phyloP scores from a whole-genome alignment of 2,113 vertebrate genomes.

The Melanerpes formicivorus region DNA sequence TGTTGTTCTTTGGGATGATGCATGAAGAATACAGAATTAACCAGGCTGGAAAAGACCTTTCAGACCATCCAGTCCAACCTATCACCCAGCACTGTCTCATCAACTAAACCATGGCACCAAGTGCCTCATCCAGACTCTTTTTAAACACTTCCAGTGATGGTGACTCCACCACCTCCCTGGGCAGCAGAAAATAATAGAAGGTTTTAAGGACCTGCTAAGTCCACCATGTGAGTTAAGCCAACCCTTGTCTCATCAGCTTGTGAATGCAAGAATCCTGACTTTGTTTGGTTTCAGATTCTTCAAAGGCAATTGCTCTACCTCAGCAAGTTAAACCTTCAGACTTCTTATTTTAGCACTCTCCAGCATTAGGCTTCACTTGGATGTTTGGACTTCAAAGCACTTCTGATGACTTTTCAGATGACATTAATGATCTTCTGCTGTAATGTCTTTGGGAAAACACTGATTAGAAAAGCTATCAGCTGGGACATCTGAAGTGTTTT shows the following conservation, averaged over 20 bases:
- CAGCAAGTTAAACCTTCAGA: not conserved
- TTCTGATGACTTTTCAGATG: not conserved
- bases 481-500: not conserved
- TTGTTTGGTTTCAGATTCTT: not conserved
- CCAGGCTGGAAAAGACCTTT: too few relatives aligned
- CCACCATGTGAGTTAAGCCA: not conserved
- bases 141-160: too few relatives aligned
- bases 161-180: too few relatives aligned
- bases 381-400: not conserved
- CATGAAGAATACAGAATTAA: not conserved
- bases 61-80: too few relatives aligned
- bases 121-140: too few relatives aligned
- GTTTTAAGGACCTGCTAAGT: not conserved
- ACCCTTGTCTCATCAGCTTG: not conserved
- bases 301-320: not conserved
- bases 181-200: not conserved
- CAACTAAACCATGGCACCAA: too few relatives aligned
- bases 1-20: not conserved
- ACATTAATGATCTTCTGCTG: not conserved
- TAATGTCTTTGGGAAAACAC: not conserved
- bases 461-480: not conserved
- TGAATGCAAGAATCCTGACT: not conserved
- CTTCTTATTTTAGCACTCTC: not conserved
- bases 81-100: too few relatives aligned
- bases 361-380: not conserved